phyloP scores from a whole-genome alignment of 1,140 invertebrate species.

The Diploscapter pachys region DNA sequence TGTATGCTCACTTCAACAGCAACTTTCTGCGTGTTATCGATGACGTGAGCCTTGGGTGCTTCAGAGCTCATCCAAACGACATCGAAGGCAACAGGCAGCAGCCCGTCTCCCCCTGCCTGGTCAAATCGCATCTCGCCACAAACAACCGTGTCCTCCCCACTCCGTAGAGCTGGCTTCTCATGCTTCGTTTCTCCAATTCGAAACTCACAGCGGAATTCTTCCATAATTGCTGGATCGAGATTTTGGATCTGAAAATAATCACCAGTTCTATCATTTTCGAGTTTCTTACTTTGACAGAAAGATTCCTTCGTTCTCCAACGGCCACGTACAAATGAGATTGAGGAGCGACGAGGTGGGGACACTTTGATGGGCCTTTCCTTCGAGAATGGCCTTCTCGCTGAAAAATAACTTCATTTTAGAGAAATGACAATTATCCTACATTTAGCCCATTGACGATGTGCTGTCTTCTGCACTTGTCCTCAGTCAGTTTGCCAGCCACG shows the following conservation, averaged over 20 bases:
- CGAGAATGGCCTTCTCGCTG: constrained; percentile 39
- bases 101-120: constrained; percentile 31
- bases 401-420: constrained; percentile 14
- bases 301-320: constrained; percentile 22
- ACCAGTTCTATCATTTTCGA: constrained; percentile 13
- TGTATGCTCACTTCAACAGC: constrained; percentile 28
- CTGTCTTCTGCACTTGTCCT: constrained; percentile 53
- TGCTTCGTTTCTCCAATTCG: constrained; percentile 49
- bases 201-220: constrained; percentile 53
- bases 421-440: constrained; percentile 26
- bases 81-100: constrained; percentile 42
- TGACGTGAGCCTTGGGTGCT: constrained; percentile 16
- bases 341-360: constrained; percentile 39
- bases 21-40: constrained; percentile 31
- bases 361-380: constrained; percentile 45
- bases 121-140: constrained; percentile 57
- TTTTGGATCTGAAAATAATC: constrained; percentile 41
- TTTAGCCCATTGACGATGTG: constrained; percentile 49
- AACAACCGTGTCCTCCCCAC: constrained; percentile 43
- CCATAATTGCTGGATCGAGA: constrained; percentile 50
- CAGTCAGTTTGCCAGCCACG: constrained; percentile 51
- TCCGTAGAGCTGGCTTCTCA: constrained; percentile 46
- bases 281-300: constrained; percentile 33
- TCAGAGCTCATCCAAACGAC: constrained; percentile 45
- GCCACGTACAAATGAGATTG: constrained; percentile 35